Evolutionary conservation across 2,888 invertebrate genomes (phyloP), one percentile per base, ranked within the genome.

Genomic region (Schrankia costaestrigalis): DNA sequence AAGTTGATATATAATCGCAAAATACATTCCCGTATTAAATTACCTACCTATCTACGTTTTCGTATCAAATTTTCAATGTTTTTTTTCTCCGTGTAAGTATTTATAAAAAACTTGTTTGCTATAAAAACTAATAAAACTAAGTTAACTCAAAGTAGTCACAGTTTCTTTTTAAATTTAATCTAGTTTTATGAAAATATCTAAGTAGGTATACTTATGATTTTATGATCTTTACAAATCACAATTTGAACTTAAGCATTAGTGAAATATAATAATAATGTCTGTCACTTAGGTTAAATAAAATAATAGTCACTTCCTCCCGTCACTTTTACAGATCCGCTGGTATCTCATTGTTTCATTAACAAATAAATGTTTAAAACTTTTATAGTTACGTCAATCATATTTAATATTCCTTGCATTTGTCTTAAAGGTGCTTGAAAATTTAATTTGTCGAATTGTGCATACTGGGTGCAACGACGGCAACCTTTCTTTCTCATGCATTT

Each of bases 41-140:
- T 84, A 81, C 78, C 85, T 86, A 85, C 83, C 86, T 85, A 86
- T 71, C 85, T 85, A 86, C 76, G 56, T 75, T 75, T 81, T 84
- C 78, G 77, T 85, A 85, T 84, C 80, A 84, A 84, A 83, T 79
- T 78, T 74, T 76, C 67, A 67, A 72, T 75, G 73, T 62, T 65
- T 70, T 66, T 54, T 46, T 52, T 53, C 63, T 62, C 52, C 51
- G 54, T 46, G 54, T 68, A 63, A 38, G 62, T 60, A 51, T 57
- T 57, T 64, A 63, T 60, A 62, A 69, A 43, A 71, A 71, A 71
- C 59, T 66, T 66, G 69, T 61, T 63, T 58, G 50, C 59, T 62
- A 51, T 52, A 68, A 72, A 70, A 70, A 61, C 50, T 69, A 68
- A 53, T 57, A 53, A 45, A 49, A 46, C 61, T 37, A 49, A 63